Base-by-base conservation (phyloP, 2,113 vertebrate genomes). In the Carassius carassius region DNA sequence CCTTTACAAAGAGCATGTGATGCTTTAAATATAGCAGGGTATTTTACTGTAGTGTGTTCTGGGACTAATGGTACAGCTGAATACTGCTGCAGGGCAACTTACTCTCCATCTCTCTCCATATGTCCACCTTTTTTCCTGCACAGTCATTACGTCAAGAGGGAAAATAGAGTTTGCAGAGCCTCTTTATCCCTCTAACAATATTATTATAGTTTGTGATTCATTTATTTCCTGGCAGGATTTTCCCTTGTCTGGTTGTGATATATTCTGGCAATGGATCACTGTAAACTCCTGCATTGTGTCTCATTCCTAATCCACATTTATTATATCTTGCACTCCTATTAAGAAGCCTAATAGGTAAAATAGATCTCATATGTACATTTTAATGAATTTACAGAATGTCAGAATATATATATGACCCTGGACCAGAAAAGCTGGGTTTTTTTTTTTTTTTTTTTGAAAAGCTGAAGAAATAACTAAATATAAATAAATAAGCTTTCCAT, bases 51-150 rank as follows among this genome's bases (percentile, higher is more conserved):
- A 21, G 63, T 69, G 44, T 5, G 25, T 81, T 81, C 47, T 51
- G 8, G 80, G 25, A 58, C 81, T 82, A 72, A 82, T 72, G 67
- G 67, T 49, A 82, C 44, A 56, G 44, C 32, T n/a, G 81, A 72
- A 82, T 37, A 23, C 25, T 72, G 81, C 81, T 82, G 81, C 67
- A 82, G 81, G 81, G 25, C 4, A 1, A 49, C 41, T 51, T 67
- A 32, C 67, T 82, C 81, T 82, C 49, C 47, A 58, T 82, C 49
- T 72, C 49, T 23, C 49, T 72, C 81, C 81, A 82, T 82, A 82
- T 82, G 80, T 51, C 62, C 78, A 65, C 60, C 44, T 69, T 35
- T 67, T 81, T 56, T 51, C 44, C 41, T 65, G 23, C 44, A 69
- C 78, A 32, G 29, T 69, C 13, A 56, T 54, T 58, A 58, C 8